phyloP scores from a whole-genome alignment of 2,797 vertebrate species.

The Thaleichthys pacificus region DNA sequence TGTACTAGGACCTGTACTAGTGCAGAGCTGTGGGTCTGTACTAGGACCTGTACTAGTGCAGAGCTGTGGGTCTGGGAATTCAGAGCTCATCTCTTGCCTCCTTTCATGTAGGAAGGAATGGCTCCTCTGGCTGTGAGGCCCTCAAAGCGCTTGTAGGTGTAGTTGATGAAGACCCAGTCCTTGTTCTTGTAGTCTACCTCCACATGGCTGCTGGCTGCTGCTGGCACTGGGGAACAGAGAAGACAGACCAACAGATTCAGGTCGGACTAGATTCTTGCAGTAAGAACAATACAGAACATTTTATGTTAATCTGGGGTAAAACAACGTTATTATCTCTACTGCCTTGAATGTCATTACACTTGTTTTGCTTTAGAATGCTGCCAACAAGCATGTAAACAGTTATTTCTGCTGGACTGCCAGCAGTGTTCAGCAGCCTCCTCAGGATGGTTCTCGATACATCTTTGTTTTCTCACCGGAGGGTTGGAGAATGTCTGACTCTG shows the following conservation, averaged over 20 bases:
- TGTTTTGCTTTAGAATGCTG: too few relatives aligned
- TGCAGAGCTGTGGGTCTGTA: too few relatives aligned
- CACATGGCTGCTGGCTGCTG: constrained; percentile 74
- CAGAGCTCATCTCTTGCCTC: constrained; percentile 70
- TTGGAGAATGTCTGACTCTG: constrained; percentile 88
- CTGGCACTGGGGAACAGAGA: constrained; percentile 31
- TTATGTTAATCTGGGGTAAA: background rate
- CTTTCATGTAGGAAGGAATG: constrained; percentile 88
- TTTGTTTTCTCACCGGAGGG: constrained; percentile 72
- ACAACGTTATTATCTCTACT: background rate
- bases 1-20: too few relatives aligned
- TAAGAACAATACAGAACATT: background rate
- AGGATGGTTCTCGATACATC: background rate
- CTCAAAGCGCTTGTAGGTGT: constrained; percentile 89
- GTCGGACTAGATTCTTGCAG: background rate
- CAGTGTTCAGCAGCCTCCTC: too few relatives aligned
- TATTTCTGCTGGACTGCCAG: too few relatives aligned
- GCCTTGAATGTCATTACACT: background rate
- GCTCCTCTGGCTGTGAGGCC: constrained; percentile 87
- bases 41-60: too few relatives aligned
- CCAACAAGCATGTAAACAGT: too few relatives aligned
- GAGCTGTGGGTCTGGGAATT: background rate
- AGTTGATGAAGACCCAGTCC: constrained; percentile 92
- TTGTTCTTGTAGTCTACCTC: constrained; percentile 88
- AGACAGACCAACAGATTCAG: background rate